These are phyloP conservation scores for Diphyllodes magnificus DNA, from an alignment of 2,113 vertebrate species.

Conservation along the genomic window DNA sequence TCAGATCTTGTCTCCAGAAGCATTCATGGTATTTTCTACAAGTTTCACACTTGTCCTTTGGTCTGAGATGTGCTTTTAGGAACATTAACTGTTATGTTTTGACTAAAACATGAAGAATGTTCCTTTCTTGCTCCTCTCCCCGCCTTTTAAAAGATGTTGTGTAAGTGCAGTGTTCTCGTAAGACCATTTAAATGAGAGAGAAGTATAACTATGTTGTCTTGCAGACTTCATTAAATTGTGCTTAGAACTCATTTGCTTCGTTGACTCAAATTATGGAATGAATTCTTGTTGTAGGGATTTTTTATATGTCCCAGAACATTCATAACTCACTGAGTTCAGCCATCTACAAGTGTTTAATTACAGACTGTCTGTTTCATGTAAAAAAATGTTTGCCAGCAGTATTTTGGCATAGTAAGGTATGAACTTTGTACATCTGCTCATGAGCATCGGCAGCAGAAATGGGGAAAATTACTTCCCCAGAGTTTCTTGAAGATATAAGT, in stretches of 20 bases:
- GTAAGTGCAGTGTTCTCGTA: not conserved
- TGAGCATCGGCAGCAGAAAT: not conserved
- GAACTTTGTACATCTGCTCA: conserved; percentile 24
- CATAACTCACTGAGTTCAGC: conserved; percentile 21
- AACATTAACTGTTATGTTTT: not conserved
- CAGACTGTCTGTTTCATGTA: conserved; percentile 55
- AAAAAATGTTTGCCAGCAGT: conserved; percentile 50
- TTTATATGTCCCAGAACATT: conserved; percentile 37
- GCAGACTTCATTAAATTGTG: not conserved
- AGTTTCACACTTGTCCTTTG: not conserved
- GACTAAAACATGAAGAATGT: not conserved
- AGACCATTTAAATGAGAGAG: not conserved
- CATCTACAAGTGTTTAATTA: conserved; percentile 57
- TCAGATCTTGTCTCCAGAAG: not conserved
- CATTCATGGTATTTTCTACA: not conserved
- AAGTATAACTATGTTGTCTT: not conserved
- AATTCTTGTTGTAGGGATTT: conserved; percentile 2
- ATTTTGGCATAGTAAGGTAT: conserved; percentile 43
- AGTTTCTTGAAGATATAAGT: not conserved
- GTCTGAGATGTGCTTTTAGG: not conserved
- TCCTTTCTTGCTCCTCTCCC: not conserved
- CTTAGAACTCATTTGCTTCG: not conserved
- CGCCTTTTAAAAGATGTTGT: not conserved
- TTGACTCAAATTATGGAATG: conserved; percentile 39
- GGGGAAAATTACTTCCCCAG: not conserved